phyloP scores from a whole-genome alignment of 2,888 invertebrate genomes.

The Heteromyza rotundicornis region DNA sequence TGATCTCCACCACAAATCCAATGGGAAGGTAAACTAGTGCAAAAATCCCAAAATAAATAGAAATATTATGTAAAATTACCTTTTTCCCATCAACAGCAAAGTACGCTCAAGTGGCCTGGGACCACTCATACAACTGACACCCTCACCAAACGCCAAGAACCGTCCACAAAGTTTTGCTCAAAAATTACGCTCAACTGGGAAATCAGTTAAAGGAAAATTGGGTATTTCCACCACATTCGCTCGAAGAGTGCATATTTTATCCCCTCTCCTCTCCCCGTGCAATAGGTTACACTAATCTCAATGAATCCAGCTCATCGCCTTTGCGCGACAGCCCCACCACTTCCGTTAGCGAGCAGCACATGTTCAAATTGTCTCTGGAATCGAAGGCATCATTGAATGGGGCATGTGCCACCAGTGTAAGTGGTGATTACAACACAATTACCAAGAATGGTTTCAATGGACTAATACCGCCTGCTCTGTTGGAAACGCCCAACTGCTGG shows the following conservation, averaged over 20 bases:
- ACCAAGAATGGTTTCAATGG: conserved; percentile 51
- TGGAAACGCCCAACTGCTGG: conserved; percentile 82
- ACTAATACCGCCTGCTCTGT: conserved; percentile 42
- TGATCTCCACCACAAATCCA: conserved; percentile 47
- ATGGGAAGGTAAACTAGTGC: conserved; percentile 42
- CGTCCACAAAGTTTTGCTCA: conserved; percentile 89
- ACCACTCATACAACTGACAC: conserved; percentile 59
- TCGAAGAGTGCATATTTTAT: not conserved
- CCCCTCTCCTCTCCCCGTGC: not conserved
- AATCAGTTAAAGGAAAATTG: conserved; percentile 77
- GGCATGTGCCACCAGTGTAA: conserved; percentile 55
- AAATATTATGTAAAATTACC: not conserved
- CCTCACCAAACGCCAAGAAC: conserved; percentile 61
- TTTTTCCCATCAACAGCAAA: conserved; percentile 27
- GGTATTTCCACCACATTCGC: conserved; percentile 34
- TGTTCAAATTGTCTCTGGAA: conserved; percentile 56
- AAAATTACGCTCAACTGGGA: conserved; percentile 82
- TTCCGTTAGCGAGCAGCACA: conserved; percentile 60
- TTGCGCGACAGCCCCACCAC: conserved; percentile 69
- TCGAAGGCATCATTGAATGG: conserved; percentile 62
- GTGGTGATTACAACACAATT: conserved; percentile 55
- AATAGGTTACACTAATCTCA: conserved; percentile 81
- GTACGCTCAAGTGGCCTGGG: conserved; percentile 51
- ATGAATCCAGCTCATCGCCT: conserved; percentile 75
- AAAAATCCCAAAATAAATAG: not conserved